Base-by-base conservation (phyloP, 2,797 vertebrate genomes). In the Danio albolineatus region DNA sequence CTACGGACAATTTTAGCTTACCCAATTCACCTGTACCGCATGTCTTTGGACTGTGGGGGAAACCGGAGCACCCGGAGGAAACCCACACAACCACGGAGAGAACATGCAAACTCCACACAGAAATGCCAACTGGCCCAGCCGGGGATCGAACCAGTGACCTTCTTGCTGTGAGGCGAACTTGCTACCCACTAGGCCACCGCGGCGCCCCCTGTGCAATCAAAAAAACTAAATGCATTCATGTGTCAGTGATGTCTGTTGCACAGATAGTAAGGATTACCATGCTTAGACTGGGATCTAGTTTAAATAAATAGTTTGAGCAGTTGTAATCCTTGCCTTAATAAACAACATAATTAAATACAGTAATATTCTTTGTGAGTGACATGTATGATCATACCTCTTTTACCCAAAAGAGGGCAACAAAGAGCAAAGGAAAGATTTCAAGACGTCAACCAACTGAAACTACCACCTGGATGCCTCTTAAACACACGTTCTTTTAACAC, bases 351-450 rank as follows among this genome's bases (percentile, higher is more conserved):
- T 10, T 14, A 49, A 28, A 28, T 28, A 46, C 4, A 56, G 53
- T 4, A 69, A n/a, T 51, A 51, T 38, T 38, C 5, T 51, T 28
- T 28, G n/a, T 6, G 21, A 39, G 5, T 28, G 12, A 59, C 8
- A 10, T 21, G 17, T 1, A 28, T 48, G 9, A 48, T 16, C 4
- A 38, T 59, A 44, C 16, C 10, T 39, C 1, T 39, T 69, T 49
- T n/a, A 41, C 7, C 57, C 81, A 79, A 41, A 9, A 79, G 81
- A 79, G 76, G 76, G 81, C 46, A 62, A 44, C 57, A 43, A 44
- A 62, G 62, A 69, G 56, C 56, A 48, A 66, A 10, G 17, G 14
- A n/a, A 46, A 56, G 38, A 21, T 19, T 46, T 36, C 2, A 49
- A 12, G 44, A 46, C 3, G 28, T 28, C 28, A 28, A 28, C 3